A percentile compares a stretch with the other conserved stretches of the same genome.
Evolutionary conservation across 1,140 invertebrate genomes (phyloP).

Genomic region (Pissodes strobi): DNA sequence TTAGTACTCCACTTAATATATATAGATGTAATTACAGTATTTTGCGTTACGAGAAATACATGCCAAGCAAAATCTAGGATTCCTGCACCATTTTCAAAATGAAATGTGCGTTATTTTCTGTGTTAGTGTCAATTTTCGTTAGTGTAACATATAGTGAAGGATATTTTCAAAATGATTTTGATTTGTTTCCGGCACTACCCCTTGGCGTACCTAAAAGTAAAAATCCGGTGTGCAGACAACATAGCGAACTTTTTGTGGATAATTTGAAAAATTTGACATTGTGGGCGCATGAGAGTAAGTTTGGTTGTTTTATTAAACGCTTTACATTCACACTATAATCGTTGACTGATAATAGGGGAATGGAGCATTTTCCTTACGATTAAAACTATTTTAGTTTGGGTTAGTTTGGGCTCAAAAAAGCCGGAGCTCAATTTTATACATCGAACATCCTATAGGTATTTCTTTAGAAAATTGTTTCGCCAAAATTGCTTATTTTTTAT

Average conservation of each 20-base stretch:
- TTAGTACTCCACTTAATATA: neutral
- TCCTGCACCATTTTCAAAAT: neutral
- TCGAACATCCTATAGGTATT: no score
- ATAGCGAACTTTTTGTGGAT: slow-evolving; percentile 44
- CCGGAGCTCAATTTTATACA: no score
- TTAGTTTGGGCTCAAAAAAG: no score
- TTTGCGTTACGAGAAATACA: neutral
- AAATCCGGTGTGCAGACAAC: slow-evolving; percentile 37
- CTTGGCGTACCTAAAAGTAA: slow-evolving; percentile 38
- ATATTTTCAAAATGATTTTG: slow-evolving; percentile 30
- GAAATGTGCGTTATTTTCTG: neutral
- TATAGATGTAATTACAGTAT: neutral
- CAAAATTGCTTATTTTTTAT: no score
- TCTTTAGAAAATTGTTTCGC: no score
- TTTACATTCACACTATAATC: no score
- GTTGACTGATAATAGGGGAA: no score
- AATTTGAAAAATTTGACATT: slow-evolving; percentile 46
- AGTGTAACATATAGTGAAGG: neutral
- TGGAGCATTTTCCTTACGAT: no score
- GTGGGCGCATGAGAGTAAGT: slow-evolving; percentile 49
- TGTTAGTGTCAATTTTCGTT: neutral
- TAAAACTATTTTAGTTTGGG: no score
- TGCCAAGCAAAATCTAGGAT: neutral
- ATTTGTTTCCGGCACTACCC: slow-evolving; percentile 44
- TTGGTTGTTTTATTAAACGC: no score